A percentile compares a stretch with the other conserved stretches of the same genome.
phyloP scores from a whole-genome alignment of 2,797 vertebrate species.

The Sebastes umbrosus region DNA sequence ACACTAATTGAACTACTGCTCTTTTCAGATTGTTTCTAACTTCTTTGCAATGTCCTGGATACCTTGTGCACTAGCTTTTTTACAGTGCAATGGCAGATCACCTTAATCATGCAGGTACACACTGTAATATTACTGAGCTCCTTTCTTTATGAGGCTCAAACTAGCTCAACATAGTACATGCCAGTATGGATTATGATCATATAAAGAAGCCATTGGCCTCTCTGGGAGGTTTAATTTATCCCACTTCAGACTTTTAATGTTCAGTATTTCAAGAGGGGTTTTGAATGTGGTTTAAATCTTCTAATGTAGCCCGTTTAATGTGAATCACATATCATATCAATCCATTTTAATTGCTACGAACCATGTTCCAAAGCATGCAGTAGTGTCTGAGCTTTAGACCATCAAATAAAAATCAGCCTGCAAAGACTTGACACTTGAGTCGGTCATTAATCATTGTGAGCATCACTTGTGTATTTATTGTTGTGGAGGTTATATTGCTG shows the following conservation, averaged over 20 bases:
- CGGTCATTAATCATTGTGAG: neutral
- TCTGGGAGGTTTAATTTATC: neutral
- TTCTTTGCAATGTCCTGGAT: neutral
- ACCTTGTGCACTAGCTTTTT: neutral
- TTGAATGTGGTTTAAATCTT: neutral
- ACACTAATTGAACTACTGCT: neutral
- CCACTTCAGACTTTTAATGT: neutral
- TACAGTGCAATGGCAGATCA: no score
- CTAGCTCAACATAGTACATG: neutral
- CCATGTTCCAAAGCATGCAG: neutral
- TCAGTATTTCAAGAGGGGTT: neutral
- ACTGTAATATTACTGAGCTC: neutral
- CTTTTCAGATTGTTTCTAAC: neutral
- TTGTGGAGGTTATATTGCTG: neutral
- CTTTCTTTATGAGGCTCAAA: neutral
- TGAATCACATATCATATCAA: neutral
- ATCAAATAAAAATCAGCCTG: neutral
- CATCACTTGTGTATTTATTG: neutral
- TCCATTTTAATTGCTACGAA: neutral
- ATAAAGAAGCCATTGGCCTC: neutral
- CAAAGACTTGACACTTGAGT: neutral
- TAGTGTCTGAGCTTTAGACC: neutral
- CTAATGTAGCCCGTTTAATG: neutral
- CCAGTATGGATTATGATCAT: neutral
- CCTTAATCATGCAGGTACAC: neutral